Evolutionary conservation across 2,888 invertebrate species (phyloP), one percentile per base, ranked within the genome.

Genomic region (Dynastes grantii): DNA sequence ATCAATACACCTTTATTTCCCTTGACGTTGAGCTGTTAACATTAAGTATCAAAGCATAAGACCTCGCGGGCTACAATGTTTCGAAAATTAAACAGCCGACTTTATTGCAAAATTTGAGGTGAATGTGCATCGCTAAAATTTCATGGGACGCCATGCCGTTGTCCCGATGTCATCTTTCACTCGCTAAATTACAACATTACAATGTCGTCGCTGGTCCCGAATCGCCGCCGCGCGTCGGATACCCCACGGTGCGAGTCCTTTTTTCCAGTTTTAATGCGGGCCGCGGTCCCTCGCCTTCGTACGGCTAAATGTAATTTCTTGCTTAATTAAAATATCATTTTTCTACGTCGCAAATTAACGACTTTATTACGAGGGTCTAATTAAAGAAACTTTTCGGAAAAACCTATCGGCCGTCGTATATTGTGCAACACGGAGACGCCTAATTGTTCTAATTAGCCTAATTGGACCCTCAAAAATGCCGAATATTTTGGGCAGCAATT

Each of bases 281-380:
- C 58, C 8, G 49, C n/a, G 13, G 45, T 27, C 67, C 49, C 58
- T 70, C 51, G 22, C 13, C n/a, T 40, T 40, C 13, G 8, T 58
- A 22, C 37, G 58, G 37, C 16, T 58, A 73, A 73, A 61, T 73
- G 73, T 73, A 73, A 73, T 73, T 73, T 73, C 73, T 73, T 73
- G 73, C 61, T 73, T 73, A 73, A 73, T 73, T 73, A 73, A 73
- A 73, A 73, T 73, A 73, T 73, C 58, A 73, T 73, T 73, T 73
- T 73, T 73, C 73, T 40, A 40, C 58, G 73, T 73, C 40, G 73
- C 73, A 73, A 73, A 73, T 61, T 73, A 73, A 73, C 73, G 73
- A 73, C 73, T 73, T 73, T 73, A 73, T 73, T 58, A 73, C 58
- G 37, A 73, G 58, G 58, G 58, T 32, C 51, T 58, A 73, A 73